Percentiles rank a stretch among this genome's conserved stretches.
Evolutionary conservation across 2,113 vertebrate genomes (phyloP).

Genomic region (Sorex araneus): DNA sequence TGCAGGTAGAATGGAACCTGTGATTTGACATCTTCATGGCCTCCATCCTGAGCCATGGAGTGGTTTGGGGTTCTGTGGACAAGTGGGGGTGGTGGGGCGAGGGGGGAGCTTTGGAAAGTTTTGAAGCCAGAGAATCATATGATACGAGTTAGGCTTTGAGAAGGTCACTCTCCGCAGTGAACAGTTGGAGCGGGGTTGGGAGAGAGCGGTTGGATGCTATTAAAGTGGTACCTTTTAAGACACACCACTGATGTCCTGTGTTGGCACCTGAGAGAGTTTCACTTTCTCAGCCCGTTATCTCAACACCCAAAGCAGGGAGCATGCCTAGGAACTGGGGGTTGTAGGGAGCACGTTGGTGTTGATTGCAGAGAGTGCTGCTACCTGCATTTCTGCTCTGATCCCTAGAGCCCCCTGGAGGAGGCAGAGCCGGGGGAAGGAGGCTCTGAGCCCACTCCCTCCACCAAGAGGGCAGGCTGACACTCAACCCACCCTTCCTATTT

Average conservation of each 20-base stretch:
- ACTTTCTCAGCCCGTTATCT: background rate
- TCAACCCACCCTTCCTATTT: constrained; percentile 51
- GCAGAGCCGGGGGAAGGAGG: background rate
- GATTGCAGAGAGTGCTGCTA: background rate
- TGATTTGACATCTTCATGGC: background rate
- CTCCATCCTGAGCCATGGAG: background rate
- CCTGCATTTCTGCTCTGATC: accelerated
- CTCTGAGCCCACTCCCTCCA: background rate
- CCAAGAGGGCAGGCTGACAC: background rate
- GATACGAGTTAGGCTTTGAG: constrained; percentile 18
- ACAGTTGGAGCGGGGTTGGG: too few relatives aligned
- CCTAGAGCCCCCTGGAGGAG: background rate
- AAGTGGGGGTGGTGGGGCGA: background rate
- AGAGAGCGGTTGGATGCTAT: background rate
- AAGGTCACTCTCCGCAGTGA: constrained; percentile 47
- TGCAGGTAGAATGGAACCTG: background rate
- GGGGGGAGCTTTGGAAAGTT: background rate
- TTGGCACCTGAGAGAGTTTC: background rate
- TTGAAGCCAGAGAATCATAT: background rate
- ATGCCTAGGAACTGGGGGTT: background rate
- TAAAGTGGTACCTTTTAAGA: background rate
- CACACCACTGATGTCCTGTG: background rate
- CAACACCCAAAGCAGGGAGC: background rate
- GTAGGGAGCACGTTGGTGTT: background rate
- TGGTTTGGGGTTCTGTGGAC: background rate